Percentiles rank a stretch among this genome's conserved stretches.
Conservation (phyloP, 1,140 invertebrate species). For the Drosophila willistoni region DNA sequence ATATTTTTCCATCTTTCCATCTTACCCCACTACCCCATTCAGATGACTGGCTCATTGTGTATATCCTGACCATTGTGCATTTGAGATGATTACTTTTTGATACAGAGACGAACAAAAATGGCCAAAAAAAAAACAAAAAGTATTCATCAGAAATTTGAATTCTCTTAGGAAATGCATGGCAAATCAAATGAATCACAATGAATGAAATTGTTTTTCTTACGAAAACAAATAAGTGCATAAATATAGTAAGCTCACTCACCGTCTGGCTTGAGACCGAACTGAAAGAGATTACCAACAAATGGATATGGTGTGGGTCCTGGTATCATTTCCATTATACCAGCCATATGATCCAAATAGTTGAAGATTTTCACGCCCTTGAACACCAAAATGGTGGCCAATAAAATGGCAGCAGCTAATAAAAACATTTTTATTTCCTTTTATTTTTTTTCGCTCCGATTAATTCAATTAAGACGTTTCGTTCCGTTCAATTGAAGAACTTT, state of each 20-base stretch:
- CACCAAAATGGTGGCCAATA: constrained; percentile 67
- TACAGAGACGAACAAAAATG: constrained; percentile 31
- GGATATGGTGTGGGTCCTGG: constrained; percentile 78
- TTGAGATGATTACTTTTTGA: constrained; percentile 66
- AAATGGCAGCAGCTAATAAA: constrained; percentile 60
- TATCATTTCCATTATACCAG: constrained; percentile 81
- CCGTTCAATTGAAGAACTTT: constrained; percentile 29
- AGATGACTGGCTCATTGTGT: neutral
- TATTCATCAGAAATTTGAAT: constrained; percentile 55
- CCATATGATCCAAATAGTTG: constrained; percentile 77
- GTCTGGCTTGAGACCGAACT: constrained; percentile 76
- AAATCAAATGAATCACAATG: constrained; percentile 16
- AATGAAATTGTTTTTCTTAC: neutral
- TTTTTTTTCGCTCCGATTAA: neutral
- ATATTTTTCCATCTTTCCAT: constrained; percentile 32
- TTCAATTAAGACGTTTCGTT: constrained; percentile 3
- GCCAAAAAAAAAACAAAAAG: constrained; percentile 20
- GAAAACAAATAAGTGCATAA: constrained; percentile 61
- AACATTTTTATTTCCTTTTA: constrained; percentile 51
- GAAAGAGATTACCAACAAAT: constrained; percentile 77
- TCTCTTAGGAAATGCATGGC: constrained; percentile 32
- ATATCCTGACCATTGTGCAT: constrained; percentile 61
- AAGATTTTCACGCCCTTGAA: constrained; percentile 74
- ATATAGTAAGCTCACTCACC: constrained; percentile 68
- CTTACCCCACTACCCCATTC: neutral